Base-by-base conservation (phyloP, 2,113 vertebrate species). In the Melozone crissalis region DNA sequence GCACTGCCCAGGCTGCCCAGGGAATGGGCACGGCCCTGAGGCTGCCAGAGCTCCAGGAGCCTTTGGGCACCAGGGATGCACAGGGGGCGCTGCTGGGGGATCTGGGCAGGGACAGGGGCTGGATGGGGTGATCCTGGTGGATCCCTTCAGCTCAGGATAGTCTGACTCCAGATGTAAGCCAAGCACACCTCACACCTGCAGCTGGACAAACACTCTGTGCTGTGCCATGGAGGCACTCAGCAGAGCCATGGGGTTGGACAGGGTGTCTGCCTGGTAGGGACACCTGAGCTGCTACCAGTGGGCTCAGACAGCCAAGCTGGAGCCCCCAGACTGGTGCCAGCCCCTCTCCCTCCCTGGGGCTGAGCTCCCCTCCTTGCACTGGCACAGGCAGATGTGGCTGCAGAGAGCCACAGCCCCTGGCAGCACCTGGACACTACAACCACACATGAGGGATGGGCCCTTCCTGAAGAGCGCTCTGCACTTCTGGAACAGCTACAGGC, bases 361-460 rank as follows among this genome's bases (percentile, higher is more conserved):
- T 12, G 11, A 26, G 55, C 7, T 74, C 37, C 31, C 14, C 66
- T 39, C 35, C 33, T 26, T 7, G n/a, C 51, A 7, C 41, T 15
- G 43, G 19, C 18, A 13, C 28, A 51, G 46, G 55, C 24, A 16
- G 7, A 7, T 0, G 0, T 3, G 39, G 20, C 27, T 0, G 0
- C 49, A 46, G n/a, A 30, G n/a, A 76, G 68, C 62, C 6, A 3
- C 57, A 87, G 76, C 31, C 33, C 51, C 15, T 2, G 1, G 3
- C 22, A 57, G 47, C 1, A 3, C 86, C 59, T 6, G 0, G 1
- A 30, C 24, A 12, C 33, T 0, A 43, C 1, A 18, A 11, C 30
- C 44, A 22, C 52, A 21, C n/a, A 10, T 1, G 0, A 11, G n/a
- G 1, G 10, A 26, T 1, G 23, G 67, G 62, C 33, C 41, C 22